Evolutionary conservation across 2,113 vertebrate species (phyloP).

Genomic region (Lanius collurio): DNA sequence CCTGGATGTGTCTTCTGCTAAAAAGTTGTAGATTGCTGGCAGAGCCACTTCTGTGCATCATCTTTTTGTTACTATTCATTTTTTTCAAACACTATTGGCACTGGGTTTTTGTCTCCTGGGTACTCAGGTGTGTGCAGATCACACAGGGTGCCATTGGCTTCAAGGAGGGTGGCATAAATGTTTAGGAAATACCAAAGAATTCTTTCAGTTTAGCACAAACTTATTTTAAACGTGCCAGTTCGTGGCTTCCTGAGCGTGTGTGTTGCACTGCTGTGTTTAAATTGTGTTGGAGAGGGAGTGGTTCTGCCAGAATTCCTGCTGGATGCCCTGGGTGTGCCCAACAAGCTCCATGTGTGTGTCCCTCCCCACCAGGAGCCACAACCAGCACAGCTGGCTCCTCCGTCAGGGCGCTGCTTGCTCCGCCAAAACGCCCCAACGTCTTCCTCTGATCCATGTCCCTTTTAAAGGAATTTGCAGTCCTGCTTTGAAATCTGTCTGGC

Average conservation of each 20-base stretch:
- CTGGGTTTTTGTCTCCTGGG: not conserved
- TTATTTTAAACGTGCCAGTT: not conserved
- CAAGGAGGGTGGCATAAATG: rapidly evolving
- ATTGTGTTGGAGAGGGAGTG: not conserved
- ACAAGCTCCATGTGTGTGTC: not conserved
- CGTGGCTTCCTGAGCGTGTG: rapidly evolving
- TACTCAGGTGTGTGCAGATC: not conserved
- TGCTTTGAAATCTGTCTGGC: not conserved
- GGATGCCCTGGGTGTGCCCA: rapidly evolving
- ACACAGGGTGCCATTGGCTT: not conserved
- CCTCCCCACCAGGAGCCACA: not conserved
- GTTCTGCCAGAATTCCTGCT: not conserved
- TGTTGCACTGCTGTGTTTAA: not conserved
- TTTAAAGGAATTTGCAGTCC: not conserved
- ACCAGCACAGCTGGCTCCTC: not conserved
- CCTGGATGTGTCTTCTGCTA: not conserved
- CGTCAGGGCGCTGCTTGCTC: not conserved
- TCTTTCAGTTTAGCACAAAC: not conserved
- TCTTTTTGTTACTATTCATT: not conserved
- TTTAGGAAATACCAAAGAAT: not conserved
- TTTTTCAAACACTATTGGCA: not conserved
- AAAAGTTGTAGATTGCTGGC: not conserved
- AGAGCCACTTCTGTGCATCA: not conserved
- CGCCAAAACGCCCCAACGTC: rapidly evolving
- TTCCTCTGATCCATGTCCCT: not conserved